Conservation (phyloP, 2,113 vertebrate species). For the Numenius arquata region DNA sequence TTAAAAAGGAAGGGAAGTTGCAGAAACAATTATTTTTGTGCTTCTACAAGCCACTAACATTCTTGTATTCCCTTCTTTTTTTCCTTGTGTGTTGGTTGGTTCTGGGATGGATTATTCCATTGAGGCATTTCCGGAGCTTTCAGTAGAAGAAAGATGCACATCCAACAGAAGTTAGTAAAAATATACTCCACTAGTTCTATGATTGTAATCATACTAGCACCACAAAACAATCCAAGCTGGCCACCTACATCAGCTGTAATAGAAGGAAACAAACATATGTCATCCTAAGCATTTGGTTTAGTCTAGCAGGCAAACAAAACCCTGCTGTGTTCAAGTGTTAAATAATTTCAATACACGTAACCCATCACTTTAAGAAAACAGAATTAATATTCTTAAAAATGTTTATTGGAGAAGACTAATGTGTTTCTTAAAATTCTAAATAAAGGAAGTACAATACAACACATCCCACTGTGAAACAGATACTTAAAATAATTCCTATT, state of each 20-base stretch:
- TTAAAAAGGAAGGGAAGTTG: neutral
- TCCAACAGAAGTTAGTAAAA: constrained; percentile 76
- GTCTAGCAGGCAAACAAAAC: constrained; percentile 26
- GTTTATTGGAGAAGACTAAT: constrained; percentile 5
- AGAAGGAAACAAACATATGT: constrained; percentile 40
- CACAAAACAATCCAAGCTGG: constrained; percentile 79
- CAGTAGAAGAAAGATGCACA: constrained; percentile 75
- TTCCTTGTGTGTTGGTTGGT: neutral
- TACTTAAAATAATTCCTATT: neutral
- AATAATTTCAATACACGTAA: neutral
- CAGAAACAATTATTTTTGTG: neutral
- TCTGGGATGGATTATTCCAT: constrained; percentile 15
- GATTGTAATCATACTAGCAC: constrained; percentile 78
- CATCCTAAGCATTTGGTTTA: constrained; percentile 21
- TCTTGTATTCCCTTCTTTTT: constrained; percentile 57
- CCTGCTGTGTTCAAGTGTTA: neutral
- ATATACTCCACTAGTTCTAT: constrained; percentile 78
- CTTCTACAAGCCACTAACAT: constrained; percentile 26
- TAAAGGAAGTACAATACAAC: neutral
- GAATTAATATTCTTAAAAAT: constrained; percentile 24
- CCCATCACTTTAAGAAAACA: constrained; percentile 4
- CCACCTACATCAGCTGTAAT: constrained; percentile 75
- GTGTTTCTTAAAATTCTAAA: constrained; percentile 6
- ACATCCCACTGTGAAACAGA: neutral
- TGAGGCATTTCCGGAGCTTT: constrained; percentile 71